Percentiles rank a stretch among this genome's conserved stretches.
phyloP scores from a whole-genome alignment of 2,888 invertebrate genomes.

The Clepsis dumicolana region DNA sequence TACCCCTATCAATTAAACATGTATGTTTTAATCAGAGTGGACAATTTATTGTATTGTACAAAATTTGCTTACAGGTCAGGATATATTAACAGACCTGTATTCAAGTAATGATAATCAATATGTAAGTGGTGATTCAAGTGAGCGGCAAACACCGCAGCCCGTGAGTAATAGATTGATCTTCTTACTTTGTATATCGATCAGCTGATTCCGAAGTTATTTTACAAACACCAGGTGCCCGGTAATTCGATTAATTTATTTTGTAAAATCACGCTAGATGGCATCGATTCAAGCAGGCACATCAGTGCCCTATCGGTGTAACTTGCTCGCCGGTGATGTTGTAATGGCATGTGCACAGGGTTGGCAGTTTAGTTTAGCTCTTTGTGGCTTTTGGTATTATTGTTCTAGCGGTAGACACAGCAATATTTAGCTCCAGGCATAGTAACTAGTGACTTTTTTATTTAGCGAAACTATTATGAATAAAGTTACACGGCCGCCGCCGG shows the following conservation, averaged over 20 bases:
- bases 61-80: slow-evolving; percentile 75
- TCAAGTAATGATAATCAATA: slow-evolving; percentile 71
- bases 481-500: too few relatives aligned
- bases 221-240: neutral
- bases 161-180: slow-evolving; percentile 60
- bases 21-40: neutral
- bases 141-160: slow-evolving; percentile 83
- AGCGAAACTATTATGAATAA: too few relatives aligned
- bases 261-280: neutral
- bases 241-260: neutral
- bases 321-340: too few relatives aligned
- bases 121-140: slow-evolving; percentile 78
- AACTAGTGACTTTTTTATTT: too few relatives aligned
- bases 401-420: too few relatives aligned
- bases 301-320: too few relatives aligned
- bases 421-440: too few relatives aligned
- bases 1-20: neutral
- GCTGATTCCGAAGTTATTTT: neutral
- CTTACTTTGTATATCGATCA: neutral
- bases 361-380: too few relatives aligned
- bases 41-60: slow-evolving; percentile 16
- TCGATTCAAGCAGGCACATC: neutral
- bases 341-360: too few relatives aligned
- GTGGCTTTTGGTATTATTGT: too few relatives aligned
- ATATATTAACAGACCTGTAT: slow-evolving; percentile 79